These are phyloP conservation scores for Antheraea assamensis DNA, from an alignment of 2,888 invertebrate genomes.

Conservation along the genomic window DNA sequence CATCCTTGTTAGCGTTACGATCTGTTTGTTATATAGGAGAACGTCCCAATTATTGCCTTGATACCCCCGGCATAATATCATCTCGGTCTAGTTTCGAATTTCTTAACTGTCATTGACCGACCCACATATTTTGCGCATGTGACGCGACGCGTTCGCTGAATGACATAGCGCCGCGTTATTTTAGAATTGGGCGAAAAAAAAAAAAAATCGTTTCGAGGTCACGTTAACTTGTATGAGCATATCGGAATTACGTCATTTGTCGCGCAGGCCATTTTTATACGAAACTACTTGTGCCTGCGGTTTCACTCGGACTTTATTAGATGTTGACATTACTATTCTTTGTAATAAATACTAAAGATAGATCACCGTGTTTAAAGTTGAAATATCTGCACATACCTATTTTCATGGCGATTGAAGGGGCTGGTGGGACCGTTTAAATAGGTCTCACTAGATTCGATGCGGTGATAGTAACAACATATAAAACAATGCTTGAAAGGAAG, in stretches of 20 bases:
- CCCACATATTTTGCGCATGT: constrained; percentile 64
- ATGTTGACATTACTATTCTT: too few relatives aligned
- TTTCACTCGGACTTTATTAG: too few relatives aligned
- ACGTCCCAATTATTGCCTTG: constrained; percentile 42
- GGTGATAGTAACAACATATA: too few relatives aligned
- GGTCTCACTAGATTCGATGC: too few relatives aligned
- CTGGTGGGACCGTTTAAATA: too few relatives aligned
- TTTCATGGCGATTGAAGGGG: too few relatives aligned
- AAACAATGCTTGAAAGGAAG: too few relatives aligned
- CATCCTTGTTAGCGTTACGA: constrained; percentile 9
- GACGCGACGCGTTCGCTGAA: constrained; percentile 64
- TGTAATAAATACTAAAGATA: too few relatives aligned
- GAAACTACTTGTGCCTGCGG: too few relatives aligned
- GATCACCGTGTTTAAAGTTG: too few relatives aligned
- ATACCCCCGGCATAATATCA: too few relatives aligned
- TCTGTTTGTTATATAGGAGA: constrained; percentile 31
- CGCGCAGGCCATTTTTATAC: constrained; percentile 44
- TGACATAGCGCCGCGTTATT: constrained; percentile 64
- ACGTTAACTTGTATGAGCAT: constrained; percentile 49
- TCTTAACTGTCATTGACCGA: constrained; percentile 69
- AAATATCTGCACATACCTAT: too few relatives aligned
- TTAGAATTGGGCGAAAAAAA: constrained; percentile 60
- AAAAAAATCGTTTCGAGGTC: constrained; percentile 65
- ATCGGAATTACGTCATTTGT: constrained; percentile 56
- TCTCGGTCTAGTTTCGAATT: constrained; percentile 49